phyloP scores from a whole-genome alignment of 2,888 invertebrate genomes.

The Stenolophus ochropezus region DNA sequence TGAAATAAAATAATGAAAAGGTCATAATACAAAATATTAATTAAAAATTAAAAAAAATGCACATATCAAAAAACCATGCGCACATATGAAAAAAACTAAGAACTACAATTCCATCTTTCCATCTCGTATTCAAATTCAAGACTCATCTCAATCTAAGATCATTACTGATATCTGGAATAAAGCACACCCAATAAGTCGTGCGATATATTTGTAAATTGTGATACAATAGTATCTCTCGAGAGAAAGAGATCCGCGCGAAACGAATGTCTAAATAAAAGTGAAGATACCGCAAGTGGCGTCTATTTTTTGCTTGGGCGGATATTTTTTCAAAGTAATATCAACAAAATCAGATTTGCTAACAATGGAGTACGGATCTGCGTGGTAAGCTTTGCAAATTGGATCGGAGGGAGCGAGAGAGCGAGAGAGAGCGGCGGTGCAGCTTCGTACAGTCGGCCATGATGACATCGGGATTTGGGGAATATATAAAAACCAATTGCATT shows the following conservation, averaged over 20 bases:
- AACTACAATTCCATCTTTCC: too few relatives aligned
- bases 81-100: too few relatives aligned
- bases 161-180: not conserved
- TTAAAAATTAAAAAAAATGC: too few relatives aligned
- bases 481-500: conserved; percentile 70
- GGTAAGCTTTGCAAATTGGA: conserved; percentile 64
- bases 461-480: conserved; percentile 68
- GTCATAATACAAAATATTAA: too few relatives aligned
- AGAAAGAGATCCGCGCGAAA: not conserved
- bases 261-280: conserved; percentile 32
- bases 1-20: too few relatives aligned
- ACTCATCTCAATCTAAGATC: too few relatives aligned
- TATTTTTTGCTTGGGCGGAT: conserved; percentile 26
- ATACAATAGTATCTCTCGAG: not conserved
- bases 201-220: too few relatives aligned
- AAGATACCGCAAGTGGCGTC: conserved; percentile 27
- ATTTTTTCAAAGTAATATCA: conserved; percentile 41
- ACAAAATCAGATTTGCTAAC: conserved; percentile 45
- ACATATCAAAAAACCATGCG: too few relatives aligned
- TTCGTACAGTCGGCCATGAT: conserved; percentile 65
- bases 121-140: too few relatives aligned
- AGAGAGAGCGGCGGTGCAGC: conserved; percentile 48
- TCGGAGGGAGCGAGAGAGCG: conserved; percentile 61
- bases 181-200: too few relatives aligned
- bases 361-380: conserved; percentile 61